Conservation (phyloP, 1,140 invertebrate genomes). For the Armadillidium nasatum region DNA sequence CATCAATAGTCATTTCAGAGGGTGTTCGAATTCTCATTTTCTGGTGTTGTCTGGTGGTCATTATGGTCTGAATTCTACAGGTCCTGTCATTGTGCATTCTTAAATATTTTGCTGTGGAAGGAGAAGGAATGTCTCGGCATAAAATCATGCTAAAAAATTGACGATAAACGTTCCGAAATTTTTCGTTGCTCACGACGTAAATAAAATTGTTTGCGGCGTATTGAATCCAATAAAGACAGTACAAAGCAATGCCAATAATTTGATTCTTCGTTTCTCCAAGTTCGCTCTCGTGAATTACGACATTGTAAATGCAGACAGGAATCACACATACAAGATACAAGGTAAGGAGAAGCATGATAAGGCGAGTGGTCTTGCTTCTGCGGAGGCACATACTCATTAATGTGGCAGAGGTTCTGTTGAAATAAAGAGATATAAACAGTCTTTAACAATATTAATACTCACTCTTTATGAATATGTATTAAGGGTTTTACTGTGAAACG, state of each 20-base stretch:
- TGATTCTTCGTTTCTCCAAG: slow-evolving; percentile 22
- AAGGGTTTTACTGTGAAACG: too few relatives aligned
- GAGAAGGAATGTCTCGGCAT: background rate
- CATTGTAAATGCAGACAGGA: slow-evolving; percentile 39
- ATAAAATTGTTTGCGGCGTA: slow-evolving; percentile 44
- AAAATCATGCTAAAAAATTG: background rate
- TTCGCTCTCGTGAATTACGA: slow-evolving; percentile 16
- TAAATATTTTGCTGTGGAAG: background rate
- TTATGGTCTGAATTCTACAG: background rate
- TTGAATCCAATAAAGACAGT: slow-evolving; percentile 41
- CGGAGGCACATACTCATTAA: slow-evolving; percentile 32
- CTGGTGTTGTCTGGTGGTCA: background rate
- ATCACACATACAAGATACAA: slow-evolving; percentile 42
- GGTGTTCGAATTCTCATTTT: background rate
- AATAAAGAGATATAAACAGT: background rate
- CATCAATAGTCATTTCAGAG: background rate
- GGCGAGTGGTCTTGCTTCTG: slow-evolving; percentile 37
- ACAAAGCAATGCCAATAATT: slow-evolving; percentile 31
- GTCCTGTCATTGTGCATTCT: background rate
- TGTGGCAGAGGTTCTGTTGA: slow-evolving; percentile 23
- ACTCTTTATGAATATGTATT: too few relatives aligned
- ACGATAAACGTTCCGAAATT: background rate
- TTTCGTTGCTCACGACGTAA: slow-evolving; percentile 29
- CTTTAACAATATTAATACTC: too few relatives aligned
- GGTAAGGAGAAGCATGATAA: slow-evolving; percentile 35